Base-by-base conservation (phyloP, 2,797 vertebrate species). In the Picus viridis region DNA sequence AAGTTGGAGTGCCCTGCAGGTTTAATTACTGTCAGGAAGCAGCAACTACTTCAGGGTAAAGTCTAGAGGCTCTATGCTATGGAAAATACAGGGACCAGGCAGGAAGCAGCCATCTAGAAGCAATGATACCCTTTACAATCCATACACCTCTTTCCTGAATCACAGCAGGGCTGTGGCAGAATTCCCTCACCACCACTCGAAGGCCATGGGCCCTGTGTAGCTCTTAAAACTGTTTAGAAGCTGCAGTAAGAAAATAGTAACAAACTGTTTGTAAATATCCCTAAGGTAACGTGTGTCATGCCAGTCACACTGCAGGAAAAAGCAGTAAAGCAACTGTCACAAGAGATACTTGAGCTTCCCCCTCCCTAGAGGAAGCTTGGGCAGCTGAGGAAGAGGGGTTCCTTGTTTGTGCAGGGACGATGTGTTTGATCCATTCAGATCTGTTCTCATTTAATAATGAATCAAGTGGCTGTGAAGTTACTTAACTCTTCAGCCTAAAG, bases 401-500 rank as follows among this genome's bases (percentile, higher is more conserved):
- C 51, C 79, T 80, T 92, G 69, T 82, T 76, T 82, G 34, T 19
- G 49, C 49, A 19, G 13, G 70, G 81, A 16, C 29, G 5, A 17
- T 17, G 3, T 34, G 68, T 82, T 90, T 47, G 73, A 83, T 91
- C 77, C 71, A n/a, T 9, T 47, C 49, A 73, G 89, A 54, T 74
- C 54, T 47, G 27, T 68, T 64, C 57, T 47, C 71, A 22, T 86
- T 58, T 74, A 71, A 58, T 80, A 11, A 22, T 2, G 34, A 68
- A 5, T 80, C 45, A 1, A 95, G 89, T 87, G 90, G 36, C 86
- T 58, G 64, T 1, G 12, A 65, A 94, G 92, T 91, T 76, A 61
- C 85, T 95, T 43, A 92, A 57, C 89, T 90, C 88, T 34, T 67
- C 43, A 64, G 32, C 13, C 64, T 67, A 3, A 87, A 71, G 92